phyloP scores from a whole-genome alignment of 2,797 vertebrate species.

The Corythornis leucogaster region DNA sequence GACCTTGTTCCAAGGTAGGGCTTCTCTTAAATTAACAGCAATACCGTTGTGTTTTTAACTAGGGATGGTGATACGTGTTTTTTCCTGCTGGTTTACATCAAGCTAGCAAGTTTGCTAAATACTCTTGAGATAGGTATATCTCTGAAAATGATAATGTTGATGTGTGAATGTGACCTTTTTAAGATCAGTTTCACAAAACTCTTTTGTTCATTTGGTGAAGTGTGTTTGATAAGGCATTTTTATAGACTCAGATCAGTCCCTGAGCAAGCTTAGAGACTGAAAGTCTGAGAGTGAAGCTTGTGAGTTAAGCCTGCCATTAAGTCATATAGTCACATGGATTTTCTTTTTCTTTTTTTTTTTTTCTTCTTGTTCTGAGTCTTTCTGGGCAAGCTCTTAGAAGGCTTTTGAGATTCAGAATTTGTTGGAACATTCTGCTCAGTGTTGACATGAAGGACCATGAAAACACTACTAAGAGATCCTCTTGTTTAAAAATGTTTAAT shows the following conservation, averaged over 20 bases:
- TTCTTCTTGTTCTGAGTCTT: neutral
- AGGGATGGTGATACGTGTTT: neutral
- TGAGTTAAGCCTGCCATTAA: neutral
- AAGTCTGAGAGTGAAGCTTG: neutral
- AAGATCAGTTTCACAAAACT: neutral
- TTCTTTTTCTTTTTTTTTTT: neutral
- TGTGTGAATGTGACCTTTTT: neutral
- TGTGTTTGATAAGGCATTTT: neutral
- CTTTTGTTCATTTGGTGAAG: neutral
- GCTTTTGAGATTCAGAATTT: neutral
- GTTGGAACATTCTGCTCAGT: neutral
- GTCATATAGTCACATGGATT: neutral
- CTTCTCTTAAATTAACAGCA: neutral
- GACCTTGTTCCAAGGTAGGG: neutral
- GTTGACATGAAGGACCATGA: neutral
- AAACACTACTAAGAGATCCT: neutral
- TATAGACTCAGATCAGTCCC: neutral
- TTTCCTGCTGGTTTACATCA: neutral
- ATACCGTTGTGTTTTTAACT: neutral
- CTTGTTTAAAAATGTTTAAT: neutral
- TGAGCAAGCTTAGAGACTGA: neutral
- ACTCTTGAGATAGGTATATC: neutral
- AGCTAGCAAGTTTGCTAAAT: neutral
- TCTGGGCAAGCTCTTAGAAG: neutral
- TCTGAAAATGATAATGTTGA: neutral